Evolutionary conservation across 2,797 vertebrate species (phyloP).

Genomic region (Dipus sagitta): DNA sequence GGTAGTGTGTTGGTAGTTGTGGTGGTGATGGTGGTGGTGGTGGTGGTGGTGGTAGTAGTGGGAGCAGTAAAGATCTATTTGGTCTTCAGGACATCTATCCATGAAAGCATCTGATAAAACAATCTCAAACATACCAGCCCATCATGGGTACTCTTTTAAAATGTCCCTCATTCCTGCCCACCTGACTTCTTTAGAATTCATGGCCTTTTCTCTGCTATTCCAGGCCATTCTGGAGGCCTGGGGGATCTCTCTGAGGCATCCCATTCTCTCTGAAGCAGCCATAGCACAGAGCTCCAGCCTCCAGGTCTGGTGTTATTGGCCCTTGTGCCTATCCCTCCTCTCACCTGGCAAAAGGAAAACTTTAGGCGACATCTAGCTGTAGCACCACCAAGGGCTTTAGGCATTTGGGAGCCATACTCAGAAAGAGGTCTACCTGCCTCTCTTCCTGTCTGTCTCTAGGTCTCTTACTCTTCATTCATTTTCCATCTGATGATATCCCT

Average conservation of each 20-base stretch:
- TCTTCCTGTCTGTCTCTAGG: not conserved
- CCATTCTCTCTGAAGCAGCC: not conserved
- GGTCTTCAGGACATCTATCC: not conserved
- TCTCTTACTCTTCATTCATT: not conserved
- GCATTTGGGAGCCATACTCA: not conserved
- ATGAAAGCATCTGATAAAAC: not conserved
- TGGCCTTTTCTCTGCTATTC: not conserved
- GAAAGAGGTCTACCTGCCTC: not conserved
- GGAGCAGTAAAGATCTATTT: not conserved
- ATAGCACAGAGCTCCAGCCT: not conserved
- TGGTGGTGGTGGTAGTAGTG: not conserved
- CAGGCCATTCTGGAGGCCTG: not conserved
- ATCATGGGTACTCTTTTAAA: not conserved
- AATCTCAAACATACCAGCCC: not conserved
- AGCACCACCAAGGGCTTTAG: not conserved
- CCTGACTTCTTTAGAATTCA: not conserved
- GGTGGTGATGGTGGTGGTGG: not conserved
- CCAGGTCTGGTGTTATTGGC: not conserved
- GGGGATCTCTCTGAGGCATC: not conserved
- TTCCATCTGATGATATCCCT: not conserved
- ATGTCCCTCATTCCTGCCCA: not conserved
- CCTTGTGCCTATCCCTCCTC: not conserved
- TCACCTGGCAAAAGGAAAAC: not conserved
- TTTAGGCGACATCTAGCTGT: not conserved
- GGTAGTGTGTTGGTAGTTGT: not conserved